These are phyloP conservation scores for Norana najaformis DNA, from an alignment of 2,888 invertebrate genomes.

Conservation along the genomic window DNA sequence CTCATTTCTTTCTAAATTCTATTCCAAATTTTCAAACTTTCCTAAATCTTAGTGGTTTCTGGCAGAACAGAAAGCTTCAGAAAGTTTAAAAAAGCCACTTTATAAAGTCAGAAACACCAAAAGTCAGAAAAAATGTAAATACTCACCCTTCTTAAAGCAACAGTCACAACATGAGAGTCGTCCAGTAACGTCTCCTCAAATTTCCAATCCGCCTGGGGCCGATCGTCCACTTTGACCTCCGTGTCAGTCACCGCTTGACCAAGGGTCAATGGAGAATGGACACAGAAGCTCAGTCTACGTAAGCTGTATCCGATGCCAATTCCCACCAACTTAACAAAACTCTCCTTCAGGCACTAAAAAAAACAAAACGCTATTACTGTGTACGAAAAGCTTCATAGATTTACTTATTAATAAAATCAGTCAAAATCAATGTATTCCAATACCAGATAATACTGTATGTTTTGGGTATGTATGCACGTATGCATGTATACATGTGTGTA, in stretches of 20 bases:
- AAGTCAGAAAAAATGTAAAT: neutral
- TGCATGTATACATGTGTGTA: too few relatives aligned
- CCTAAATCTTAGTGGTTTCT: too few relatives aligned
- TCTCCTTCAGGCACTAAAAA: constrained; percentile 82
- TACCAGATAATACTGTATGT: too few relatives aligned
- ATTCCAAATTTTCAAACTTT: neutral
- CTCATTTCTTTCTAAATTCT: neutral
- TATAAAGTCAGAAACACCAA: neutral
- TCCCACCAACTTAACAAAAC: constrained; percentile 88
- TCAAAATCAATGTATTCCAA: too few relatives aligned
- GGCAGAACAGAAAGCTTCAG: neutral
- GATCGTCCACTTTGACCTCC: neutral
- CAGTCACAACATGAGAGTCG: neutral
- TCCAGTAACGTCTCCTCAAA: constrained; percentile 19
- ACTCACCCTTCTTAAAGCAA: neutral
- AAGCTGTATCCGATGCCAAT: constrained; percentile 80
- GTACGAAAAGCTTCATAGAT: neutral
- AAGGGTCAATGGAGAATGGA: neutral
- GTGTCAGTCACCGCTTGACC: neutral
- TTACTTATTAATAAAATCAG: neutral
- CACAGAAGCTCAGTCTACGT: constrained; percentile 71
- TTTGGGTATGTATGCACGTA: too few relatives aligned
- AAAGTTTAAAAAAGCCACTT: neutral
- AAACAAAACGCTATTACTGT: neutral
- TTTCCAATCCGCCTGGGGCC: neutral